Base-by-base conservation (phyloP, 2,797 vertebrate genomes). In the Falco columbarius region DNA sequence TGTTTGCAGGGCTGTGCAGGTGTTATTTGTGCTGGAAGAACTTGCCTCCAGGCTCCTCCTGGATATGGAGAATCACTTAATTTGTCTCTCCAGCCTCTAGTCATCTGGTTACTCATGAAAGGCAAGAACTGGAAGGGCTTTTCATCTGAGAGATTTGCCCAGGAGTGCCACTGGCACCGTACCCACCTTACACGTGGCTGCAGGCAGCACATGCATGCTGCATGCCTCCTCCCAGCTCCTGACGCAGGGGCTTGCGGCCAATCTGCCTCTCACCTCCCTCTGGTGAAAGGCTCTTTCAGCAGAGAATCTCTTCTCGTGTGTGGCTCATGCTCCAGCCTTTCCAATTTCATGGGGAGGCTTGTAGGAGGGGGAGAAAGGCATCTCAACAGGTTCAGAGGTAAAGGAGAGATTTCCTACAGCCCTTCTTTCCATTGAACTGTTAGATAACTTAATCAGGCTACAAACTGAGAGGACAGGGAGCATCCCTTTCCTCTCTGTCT, bases 351-450 rank as follows among this genome's bases (percentile, higher is more conserved):
- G 0, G 34, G 27, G 63, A 65, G 36, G 29, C 52, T 71, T 66
- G 16, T 17, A 18, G 55, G n/a, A 13, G 42, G 71, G 79, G 14
- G 18, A 42, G 18, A 42, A 23, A 58, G 36, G 40, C 19, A 49
- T n/a, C 66, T 65, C 72, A 6, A 12, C 15, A n/a, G 18, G 7
- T 68, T 84, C 17, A 1, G 44, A 52, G 42, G 68, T 8, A 10
- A 6, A 71, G 38, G 46, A 65, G 36, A 47, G 13, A 47, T 49
- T 91, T 87, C 72, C 75, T 65, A 6, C 14, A 17, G 36, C 44
- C 63, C 29, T 62, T n/a, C 30, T 40, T 14, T 61, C 55, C 1
- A 0, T 1, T 5, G 26, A 29, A 30, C 15, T 5, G 17, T 9
- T 8, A 1, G 12, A 13, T 6, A 80, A 29, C 8, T 9, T 54